These are phyloP conservation scores for Agrochola litura DNA, from an alignment of 2,888 invertebrate genomes.

Conservation along the genomic window DNA sequence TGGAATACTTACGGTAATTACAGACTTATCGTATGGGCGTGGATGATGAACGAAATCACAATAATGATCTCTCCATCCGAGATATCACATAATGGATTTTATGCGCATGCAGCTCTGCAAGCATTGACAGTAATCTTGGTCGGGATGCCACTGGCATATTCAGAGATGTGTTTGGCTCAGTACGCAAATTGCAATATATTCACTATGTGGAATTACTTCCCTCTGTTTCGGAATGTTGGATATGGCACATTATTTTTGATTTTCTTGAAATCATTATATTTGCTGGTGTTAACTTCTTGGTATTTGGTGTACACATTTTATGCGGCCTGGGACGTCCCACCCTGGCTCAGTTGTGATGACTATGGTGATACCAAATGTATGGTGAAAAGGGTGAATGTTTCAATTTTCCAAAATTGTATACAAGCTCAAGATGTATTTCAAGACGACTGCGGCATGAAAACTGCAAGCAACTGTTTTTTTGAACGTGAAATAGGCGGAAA, in stretches of 20 bases:
- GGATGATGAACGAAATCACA: conserved; percentile 84
- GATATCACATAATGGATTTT: conserved; percentile 81
- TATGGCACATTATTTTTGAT: conserved; percentile 78
- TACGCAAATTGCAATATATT: conserved; percentile 82
- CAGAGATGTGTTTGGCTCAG: conserved; percentile 84
- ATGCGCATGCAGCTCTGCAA: conserved; percentile 74
- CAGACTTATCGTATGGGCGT: conserved; percentile 80
- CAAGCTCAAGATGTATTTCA: conserved; percentile 80
- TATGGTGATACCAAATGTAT: conserved; percentile 79
- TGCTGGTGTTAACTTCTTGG: conserved; percentile 80
- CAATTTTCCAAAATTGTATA: conserved; percentile 84
- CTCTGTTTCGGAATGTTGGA: conserved; percentile 81
- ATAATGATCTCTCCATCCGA: conserved; percentile 75
- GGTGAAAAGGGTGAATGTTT: conserved; percentile 83
- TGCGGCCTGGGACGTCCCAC: conserved; percentile 79
- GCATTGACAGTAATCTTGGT: conserved; percentile 76
- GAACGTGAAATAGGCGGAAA: conserved; percentile 81
- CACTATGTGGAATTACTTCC: conserved; percentile 84
- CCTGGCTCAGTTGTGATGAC: conserved; percentile 83
- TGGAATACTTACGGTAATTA: conserved; percentile 81
- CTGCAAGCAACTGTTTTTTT: conserved; percentile 83
- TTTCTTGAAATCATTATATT: conserved; percentile 77
- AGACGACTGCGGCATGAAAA: conserved; percentile 83
- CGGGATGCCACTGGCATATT: conserved; percentile 84
- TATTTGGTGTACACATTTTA: conserved; percentile 82